Evolutionary conservation across 2,888 invertebrate genomes (phyloP).

Genomic region (Andrena hattorfiana): DNA sequence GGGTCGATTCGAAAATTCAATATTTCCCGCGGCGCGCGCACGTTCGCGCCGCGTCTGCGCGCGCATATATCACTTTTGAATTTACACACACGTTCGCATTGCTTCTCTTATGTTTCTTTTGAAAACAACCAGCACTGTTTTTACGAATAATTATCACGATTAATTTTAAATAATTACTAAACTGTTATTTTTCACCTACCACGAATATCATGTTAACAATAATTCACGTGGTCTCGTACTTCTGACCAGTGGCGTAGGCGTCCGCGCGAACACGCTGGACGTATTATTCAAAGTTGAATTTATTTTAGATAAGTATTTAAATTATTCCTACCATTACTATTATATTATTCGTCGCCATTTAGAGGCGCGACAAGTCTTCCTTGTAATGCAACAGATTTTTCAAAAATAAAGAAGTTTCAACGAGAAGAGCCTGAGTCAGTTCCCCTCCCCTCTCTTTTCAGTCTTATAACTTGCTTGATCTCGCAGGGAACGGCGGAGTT

Average conservation of each 20-base stretch:
- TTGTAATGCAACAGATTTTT: slow-evolving; percentile 60
- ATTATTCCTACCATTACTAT: slow-evolving; percentile 44
- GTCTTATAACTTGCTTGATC: not conserved
- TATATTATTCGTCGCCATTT: slow-evolving; percentile 30
- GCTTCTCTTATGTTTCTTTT: too few relatives aligned
- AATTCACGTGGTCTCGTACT: not conserved
- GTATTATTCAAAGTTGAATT: slow-evolving; percentile 49
- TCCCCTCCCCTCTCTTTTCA: too few relatives aligned
- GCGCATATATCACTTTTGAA: too few relatives aligned
- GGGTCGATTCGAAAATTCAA: too few relatives aligned
- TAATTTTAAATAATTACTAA: not conserved
- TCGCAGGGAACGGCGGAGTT: not conserved
- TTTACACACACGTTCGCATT: too few relatives aligned
- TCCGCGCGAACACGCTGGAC: not conserved
- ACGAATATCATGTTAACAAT: too few relatives aligned
- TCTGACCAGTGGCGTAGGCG: slow-evolving; percentile 7
- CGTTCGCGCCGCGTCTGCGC: too few relatives aligned
- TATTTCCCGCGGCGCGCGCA: too few relatives aligned
- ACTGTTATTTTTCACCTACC: not conserved
- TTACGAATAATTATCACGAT: too few relatives aligned
- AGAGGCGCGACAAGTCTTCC: slow-evolving; percentile 48
- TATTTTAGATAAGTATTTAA: slow-evolving; percentile 63
- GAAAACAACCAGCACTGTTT: too few relatives aligned
- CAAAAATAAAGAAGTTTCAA: slow-evolving; percentile 59
- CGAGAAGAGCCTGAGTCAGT: not conserved